phyloP scores from a whole-genome alignment of 1,140 invertebrate genomes.

The Aethina tumida region DNA sequence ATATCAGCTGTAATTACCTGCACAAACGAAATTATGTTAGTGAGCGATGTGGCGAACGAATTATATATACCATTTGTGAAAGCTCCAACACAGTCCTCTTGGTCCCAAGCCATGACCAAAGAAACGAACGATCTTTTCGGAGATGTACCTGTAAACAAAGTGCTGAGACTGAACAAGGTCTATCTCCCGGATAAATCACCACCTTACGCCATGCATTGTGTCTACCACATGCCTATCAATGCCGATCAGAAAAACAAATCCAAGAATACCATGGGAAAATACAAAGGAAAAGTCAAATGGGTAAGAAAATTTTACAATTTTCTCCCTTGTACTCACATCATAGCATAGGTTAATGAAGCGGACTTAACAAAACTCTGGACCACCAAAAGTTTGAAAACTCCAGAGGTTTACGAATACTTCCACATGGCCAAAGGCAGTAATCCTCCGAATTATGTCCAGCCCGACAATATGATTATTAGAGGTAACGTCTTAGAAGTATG shows the following conservation, averaged over 20 bases:
- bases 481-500: conserved; percentile 24
- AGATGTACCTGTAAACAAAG: conserved; percentile 7
- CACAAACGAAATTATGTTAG: too few relatives aligned
- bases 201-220: conserved; percentile 15
- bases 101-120: conserved; percentile 16
- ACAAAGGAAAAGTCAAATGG: conserved; percentile 26
- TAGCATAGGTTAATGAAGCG: conserved; percentile 12
- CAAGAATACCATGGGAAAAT: conserved; percentile 25
- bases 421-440: conserved; percentile 5
- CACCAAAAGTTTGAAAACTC: conserved; percentile 18
- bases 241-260: conserved; percentile 20
- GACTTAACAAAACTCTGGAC: conserved; percentile 20
- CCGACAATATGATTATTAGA: conserved; percentile 10
- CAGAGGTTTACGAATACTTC: conserved; percentile 22
- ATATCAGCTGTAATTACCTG: too few relatives aligned
- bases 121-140: conserved; percentile 18
- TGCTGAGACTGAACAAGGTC: conserved; percentile 21
- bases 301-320: too few relatives aligned
- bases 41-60: too few relatives aligned
- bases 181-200: conserved; percentile 15
- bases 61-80: conserved; percentile 19
- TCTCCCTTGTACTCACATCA: too few relatives aligned
- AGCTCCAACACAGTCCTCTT: conserved; percentile 8
- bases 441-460: conserved; percentile 2
- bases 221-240: conserved; percentile 15